Evolutionary conservation across 2,797 vertebrate species (phyloP).

Genomic region (Acestrorhynchus altus): DNA sequence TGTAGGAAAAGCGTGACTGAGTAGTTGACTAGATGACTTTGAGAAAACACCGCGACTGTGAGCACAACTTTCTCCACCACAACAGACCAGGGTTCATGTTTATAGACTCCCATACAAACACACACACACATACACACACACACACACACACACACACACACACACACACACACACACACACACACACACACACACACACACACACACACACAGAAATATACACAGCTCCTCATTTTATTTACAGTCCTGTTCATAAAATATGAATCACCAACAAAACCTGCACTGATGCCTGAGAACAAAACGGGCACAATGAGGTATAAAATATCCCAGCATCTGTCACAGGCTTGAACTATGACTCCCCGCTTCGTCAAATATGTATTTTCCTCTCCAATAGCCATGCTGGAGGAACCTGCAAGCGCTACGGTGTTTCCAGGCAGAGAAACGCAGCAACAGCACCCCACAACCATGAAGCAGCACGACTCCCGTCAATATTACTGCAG

Average conservation of each 20-base stretch:
- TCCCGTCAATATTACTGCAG: slow-evolving; percentile 8
- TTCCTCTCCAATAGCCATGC: slow-evolving; percentile 50
- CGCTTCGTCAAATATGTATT: slow-evolving; percentile 50
- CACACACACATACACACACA: no score
- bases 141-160: slow-evolving; percentile 28
- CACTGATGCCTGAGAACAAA: slow-evolving; percentile 40
- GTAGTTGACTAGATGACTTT: background rate
- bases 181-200: slow-evolving; percentile 25
- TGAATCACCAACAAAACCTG: slow-evolving; percentile 47
- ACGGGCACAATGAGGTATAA: slow-evolving; percentile 48
- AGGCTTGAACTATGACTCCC: slow-evolving; percentile 51
- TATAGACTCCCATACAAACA: slow-evolving; percentile 18
- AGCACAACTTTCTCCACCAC: slow-evolving; percentile 11
- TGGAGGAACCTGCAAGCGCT: slow-evolving; percentile 21
- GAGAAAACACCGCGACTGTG: background rate
- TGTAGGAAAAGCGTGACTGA: background rate
- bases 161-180: slow-evolving; percentile 25
- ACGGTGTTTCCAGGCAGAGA: background rate
- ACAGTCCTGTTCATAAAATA: slow-evolving; percentile 59
- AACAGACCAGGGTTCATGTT: slow-evolving; percentile 42
- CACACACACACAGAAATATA: slow-evolving; percentile 24
- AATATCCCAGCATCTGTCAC: slow-evolving; percentile 57
- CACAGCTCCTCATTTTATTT: slow-evolving; percentile 55
- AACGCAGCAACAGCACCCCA: background rate
- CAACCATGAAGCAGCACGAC: background rate